A percentile compares a stretch with the other conserved stretches of the same genome.
Conservation (phyloP, 2,797 vertebrate species). For the Gobionotothen gibberifrons region DNA sequence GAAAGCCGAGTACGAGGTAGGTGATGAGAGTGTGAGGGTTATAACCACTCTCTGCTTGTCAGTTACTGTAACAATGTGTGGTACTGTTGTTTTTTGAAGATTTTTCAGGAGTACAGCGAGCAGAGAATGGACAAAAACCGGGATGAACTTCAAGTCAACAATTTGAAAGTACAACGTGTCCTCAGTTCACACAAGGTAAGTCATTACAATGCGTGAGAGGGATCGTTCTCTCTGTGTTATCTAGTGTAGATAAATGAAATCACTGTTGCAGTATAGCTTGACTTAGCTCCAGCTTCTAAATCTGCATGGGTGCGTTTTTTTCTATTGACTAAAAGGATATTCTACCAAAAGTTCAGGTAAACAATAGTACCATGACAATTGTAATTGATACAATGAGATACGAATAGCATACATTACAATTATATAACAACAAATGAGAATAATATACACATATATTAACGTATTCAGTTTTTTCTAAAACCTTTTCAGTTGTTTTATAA, state of each 20-base stretch:
- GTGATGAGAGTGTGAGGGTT: not conserved
- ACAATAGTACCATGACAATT: too few species aligned
- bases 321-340: too few species aligned
- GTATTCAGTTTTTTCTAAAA: too few species aligned
- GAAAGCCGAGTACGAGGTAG: slow-evolving; percentile 55
- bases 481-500: too few species aligned
- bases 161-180: slow-evolving; percentile 44
- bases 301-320: not conserved
- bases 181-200: slow-evolving; percentile 68
- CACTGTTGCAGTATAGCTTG: not conserved
- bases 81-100: slow-evolving; percentile 25
- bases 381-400: too few species aligned
- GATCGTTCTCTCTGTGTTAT: not conserved
- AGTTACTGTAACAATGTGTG: not conserved
- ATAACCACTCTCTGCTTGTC: not conserved
- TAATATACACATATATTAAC: too few species aligned
- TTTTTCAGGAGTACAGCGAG: slow-evolving; percentile 50
- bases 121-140: slow-evolving; percentile 25
- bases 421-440: too few species aligned
- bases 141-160: slow-evolving; percentile 46
- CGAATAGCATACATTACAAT: too few species aligned
- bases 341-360: too few species aligned
- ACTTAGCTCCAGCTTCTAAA: not conserved
- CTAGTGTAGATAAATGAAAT: not conserved
- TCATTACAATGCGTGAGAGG: not conserved